Percentiles rank a stretch among this genome's conserved stretches.
Evolutionary conservation across 1,140 invertebrate genomes (phyloP).

Genomic region (Holcopasites calliopsidis): DNA sequence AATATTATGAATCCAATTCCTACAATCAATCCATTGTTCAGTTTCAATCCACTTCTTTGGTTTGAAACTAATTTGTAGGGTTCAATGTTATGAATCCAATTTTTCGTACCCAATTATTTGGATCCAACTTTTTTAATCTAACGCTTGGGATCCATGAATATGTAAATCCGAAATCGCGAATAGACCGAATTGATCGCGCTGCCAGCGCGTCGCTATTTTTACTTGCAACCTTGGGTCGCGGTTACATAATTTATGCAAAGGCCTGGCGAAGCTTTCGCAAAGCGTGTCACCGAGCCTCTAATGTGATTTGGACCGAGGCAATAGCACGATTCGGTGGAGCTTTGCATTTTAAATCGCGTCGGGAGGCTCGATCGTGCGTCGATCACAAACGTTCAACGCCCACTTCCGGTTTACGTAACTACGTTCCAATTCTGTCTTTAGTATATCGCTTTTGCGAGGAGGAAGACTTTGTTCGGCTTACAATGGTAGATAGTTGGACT

Average conservation of each 20-base stretch:
- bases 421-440: neutral
- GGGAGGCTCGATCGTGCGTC: neutral
- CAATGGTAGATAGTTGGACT: neutral
- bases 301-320: neutral
- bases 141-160: no score
- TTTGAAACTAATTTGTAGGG: no score
- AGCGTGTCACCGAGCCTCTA: neutral
- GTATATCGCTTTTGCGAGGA: neutral
- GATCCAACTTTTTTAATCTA: no score
- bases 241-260: conserved; percentile 26
- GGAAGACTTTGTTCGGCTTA: neutral
- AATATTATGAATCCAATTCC: no score
- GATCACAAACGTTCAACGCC: neutral
- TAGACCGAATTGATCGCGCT: conserved; percentile 1
- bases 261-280: no score
- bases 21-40: no score
- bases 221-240: neutral
- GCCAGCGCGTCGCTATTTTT: neutral
- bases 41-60: no score
- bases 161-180: neutral
- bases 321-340: neutral
- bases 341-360: neutral
- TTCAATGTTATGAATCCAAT: no score
- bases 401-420: conserved; percentile 29
- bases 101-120: no score